Conservation (phyloP, 2,797 vertebrate genomes). For the Apogon talboti region DNA sequence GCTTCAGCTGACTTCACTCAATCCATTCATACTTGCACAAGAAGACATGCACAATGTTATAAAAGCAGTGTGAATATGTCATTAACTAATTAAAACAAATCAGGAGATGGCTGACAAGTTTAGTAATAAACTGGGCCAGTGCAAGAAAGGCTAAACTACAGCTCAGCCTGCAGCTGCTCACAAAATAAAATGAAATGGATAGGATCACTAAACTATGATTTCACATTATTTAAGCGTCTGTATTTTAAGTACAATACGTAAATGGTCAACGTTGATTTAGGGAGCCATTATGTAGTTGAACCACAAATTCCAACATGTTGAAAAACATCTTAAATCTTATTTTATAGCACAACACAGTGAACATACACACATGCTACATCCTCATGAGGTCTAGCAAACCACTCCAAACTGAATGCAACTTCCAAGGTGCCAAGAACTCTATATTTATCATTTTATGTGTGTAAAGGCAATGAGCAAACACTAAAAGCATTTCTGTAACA, state of each 20-base stretch:
- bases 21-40: slow-evolving; percentile 33
- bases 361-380: slow-evolving; percentile 53
- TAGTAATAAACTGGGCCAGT: slow-evolving; percentile 50
- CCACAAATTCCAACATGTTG: slow-evolving; percentile 22
- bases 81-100: slow-evolving; percentile 49
- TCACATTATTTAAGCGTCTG: too few relatives aligned
- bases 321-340: slow-evolving; percentile 1
- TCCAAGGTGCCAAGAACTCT: slow-evolving; percentile 46
- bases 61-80: slow-evolving; percentile 58
- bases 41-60: slow-evolving; percentile 46
- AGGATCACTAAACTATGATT: neutral
- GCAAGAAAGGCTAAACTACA: slow-evolving; percentile 39
- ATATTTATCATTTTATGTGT: slow-evolving; percentile 45
- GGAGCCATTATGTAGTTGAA: slow-evolving; percentile 17
- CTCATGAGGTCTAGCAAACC: slow-evolving; percentile 39
- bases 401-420: slow-evolving; percentile 60
- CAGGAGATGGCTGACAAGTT: slow-evolving; percentile 67
- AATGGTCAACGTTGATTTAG: too few relatives aligned
- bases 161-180: slow-evolving; percentile 37
- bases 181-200: neutral
- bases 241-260: too few relatives aligned
- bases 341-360: slow-evolving; percentile 33
- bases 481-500: too few relatives aligned
- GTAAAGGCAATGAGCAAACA: slow-evolving; percentile 49
- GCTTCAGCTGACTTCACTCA: slow-evolving; percentile 26